Evolutionary conservation across 2,797 vertebrate genomes (phyloP).

Genomic region (Etheostoma perlongum): DNA sequence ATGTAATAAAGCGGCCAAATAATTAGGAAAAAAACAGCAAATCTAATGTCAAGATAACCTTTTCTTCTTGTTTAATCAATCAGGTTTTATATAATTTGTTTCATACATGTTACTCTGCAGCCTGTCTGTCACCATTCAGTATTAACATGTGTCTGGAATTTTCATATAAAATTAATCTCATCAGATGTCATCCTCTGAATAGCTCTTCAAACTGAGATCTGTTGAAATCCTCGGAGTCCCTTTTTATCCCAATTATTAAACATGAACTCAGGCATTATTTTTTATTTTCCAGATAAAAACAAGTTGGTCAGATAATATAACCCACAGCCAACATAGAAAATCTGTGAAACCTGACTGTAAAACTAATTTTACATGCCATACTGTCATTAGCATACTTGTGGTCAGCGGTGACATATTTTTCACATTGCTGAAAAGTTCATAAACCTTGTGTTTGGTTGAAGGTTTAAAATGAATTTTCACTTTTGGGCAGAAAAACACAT

Average conservation of each 20-base stretch:
- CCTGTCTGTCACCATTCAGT: conserved; percentile 37
- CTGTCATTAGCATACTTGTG: neutral
- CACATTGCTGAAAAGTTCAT: neutral
- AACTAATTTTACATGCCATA: neutral
- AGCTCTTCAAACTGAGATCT: conserved; percentile 13
- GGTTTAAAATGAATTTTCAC: neutral
- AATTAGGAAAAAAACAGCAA: conserved; percentile 9
- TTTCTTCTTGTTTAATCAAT: conserved; percentile 44
- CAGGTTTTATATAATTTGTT: conserved; percentile 30
- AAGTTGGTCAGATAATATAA: neutral
- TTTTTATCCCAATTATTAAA: neutral
- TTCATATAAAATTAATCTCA: conserved; percentile 30
- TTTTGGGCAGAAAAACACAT: neutral
- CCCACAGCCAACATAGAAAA: neutral
- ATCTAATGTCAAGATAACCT: conserved; percentile 24
- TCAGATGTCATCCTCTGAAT: conserved; percentile 28
- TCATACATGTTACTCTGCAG: conserved; percentile 15
- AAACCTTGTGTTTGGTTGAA: neutral
- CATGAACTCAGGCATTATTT: neutral
- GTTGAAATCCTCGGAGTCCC: neutral
- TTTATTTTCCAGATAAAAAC: neutral
- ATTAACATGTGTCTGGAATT: conserved; percentile 32
- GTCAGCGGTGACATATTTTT: neutral
- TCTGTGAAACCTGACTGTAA: neutral
- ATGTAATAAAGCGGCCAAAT: conserved; percentile 26